Evolutionary conservation across 2,888 invertebrate species (phyloP).

Genomic region (Leptogaster cylindrica): DNA sequence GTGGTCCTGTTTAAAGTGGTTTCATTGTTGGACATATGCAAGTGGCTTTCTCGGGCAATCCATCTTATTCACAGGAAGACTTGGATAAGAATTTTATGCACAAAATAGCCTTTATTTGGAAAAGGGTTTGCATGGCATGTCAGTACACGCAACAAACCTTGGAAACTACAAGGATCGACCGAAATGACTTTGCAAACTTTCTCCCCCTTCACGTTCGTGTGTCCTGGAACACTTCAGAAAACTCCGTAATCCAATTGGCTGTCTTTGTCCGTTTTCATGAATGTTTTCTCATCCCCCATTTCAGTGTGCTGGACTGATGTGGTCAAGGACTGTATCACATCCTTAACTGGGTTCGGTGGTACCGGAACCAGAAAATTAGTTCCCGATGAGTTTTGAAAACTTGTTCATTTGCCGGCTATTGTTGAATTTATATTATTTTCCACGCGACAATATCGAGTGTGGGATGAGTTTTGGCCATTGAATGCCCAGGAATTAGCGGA

Average conservation of each 20-base stretch:
- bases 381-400: constrained; percentile 44
- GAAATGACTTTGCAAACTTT: constrained; percentile 19
- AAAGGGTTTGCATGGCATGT: constrained; percentile 21
- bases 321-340: constrained; percentile 23
- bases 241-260: constrained; percentile 7
- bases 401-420: constrained; percentile 38
- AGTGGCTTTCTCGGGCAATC: constrained; percentile 42
- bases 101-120: not conserved
- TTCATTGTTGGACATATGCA: constrained; percentile 14
- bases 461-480: not conserved
- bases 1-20: constrained; percentile 12
- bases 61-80: constrained; percentile 43
- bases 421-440: constrained; percentile 27
- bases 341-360: constrained; percentile 25
- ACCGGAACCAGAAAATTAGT: constrained; percentile 45
- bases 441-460: not conserved
- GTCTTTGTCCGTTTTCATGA: not conserved
- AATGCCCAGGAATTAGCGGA: not conserved
- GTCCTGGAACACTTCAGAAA: constrained; percentile 18
- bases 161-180: no score
- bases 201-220: not conserved
- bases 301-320: constrained; percentile 29
- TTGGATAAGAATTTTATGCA: constrained; percentile 27
- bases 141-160: constrained; percentile 1
- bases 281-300: not conserved